Conservation (phyloP, 2,797 vertebrate genomes). For the Oreochromis grahami region DNA sequence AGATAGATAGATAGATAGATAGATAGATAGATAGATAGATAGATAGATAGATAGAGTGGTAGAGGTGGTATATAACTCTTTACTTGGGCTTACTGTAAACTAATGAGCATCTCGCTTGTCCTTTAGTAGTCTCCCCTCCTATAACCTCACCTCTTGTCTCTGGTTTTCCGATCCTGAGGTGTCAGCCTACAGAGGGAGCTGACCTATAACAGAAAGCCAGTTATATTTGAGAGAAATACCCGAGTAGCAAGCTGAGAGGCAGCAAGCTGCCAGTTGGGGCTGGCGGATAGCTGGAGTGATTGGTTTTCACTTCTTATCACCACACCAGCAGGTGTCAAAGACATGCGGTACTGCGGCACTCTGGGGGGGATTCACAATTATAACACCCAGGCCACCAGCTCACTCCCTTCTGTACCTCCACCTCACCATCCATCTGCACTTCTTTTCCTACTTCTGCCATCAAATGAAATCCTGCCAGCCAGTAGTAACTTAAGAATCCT, state of each 20-base stretch:
- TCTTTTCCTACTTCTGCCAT: slow-evolving; percentile 11
- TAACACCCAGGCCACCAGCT: slow-evolving; percentile 18
- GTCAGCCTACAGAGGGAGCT: slow-evolving; percentile 1
- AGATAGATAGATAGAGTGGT: background rate
- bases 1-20: background rate
- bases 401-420: background rate
- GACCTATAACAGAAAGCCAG: slow-evolving; percentile 26
- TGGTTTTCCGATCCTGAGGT: background rate
- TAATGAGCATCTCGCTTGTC: background rate
- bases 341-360: slow-evolving; percentile 9
- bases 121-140: background rate
- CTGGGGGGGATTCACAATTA: slow-evolving; percentile 52
- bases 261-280: slow-evolving; percentile 19
- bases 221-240: slow-evolving; percentile 24
- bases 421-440: background rate
- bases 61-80: background rate
- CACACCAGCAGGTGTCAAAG: slow-evolving; percentile 58
- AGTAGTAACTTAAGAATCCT: slow-evolving; percentile 41
- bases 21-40: background rate
- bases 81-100: background rate
- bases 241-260: slow-evolving; percentile 28
- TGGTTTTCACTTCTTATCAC: slow-evolving; percentile 64
- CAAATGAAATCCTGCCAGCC: slow-evolving; percentile 24
- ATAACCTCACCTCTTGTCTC: background rate
- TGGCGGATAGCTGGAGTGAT: slow-evolving; percentile 44